phyloP scores from a whole-genome alignment of 2,888 invertebrate species.

The Gastrophysa polygoni region DNA sequence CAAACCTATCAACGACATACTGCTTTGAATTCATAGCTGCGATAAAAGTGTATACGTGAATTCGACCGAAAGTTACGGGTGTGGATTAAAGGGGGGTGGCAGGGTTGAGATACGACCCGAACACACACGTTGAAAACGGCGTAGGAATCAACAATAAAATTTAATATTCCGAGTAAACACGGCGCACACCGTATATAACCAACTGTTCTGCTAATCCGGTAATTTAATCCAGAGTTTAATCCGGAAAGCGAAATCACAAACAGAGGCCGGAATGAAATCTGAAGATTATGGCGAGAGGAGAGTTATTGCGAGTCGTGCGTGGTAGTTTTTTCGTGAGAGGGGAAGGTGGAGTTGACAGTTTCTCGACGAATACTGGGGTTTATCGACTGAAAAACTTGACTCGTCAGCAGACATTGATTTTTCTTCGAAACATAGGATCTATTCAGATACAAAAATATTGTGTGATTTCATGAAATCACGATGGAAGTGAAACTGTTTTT shows the following conservation, averaged over 20 bases:
- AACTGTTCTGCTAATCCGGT: constrained; percentile 48
- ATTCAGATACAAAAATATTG: no score
- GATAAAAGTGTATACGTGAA: constrained; percentile 38
- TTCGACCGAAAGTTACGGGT: constrained; percentile 36
- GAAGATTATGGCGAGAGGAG: constrained; percentile 26
- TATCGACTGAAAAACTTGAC: no score
- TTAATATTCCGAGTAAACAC: constrained; percentile 51
- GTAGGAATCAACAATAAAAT: constrained; percentile 53
- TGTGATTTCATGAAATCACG: no score
- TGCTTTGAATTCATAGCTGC: constrained; percentile 31
- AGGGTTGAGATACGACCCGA: constrained; percentile 40
- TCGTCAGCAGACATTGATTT: no score
- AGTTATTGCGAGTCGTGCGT: not conserved
- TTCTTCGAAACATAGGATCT: no score
- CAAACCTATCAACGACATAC: not conserved
- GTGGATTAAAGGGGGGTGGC: constrained; percentile 42
- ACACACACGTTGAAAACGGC: constrained; percentile 28
- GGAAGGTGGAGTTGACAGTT: no score
- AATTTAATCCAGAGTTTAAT: constrained; percentile 45
- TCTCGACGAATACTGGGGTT: no score
- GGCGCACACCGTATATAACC: no score
- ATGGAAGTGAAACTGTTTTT: no score
- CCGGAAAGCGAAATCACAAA: constrained; percentile 34
- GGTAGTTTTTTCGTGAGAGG: no score
- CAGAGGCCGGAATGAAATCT: constrained; percentile 29